Percentiles rank a stretch among this genome's conserved stretches.
phyloP scores from a whole-genome alignment of 2,797 vertebrate genomes.

The Eulemur mongoz region DNA sequence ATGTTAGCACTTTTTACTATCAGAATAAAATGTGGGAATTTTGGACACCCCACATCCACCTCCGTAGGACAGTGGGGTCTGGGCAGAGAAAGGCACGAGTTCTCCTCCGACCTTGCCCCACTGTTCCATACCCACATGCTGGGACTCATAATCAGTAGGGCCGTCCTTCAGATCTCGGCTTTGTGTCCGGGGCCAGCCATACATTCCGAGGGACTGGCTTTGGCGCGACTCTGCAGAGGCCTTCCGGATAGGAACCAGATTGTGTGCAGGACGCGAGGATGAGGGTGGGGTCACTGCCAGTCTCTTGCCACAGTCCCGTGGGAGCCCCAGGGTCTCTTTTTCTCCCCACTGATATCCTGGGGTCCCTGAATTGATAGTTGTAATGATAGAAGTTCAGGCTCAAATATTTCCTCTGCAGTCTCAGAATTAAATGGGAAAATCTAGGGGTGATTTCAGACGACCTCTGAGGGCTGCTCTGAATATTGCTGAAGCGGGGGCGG shows the following conservation, averaged over 20 bases:
- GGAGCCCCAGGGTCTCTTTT: background rate
- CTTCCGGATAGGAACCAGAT: background rate
- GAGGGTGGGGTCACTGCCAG: background rate
- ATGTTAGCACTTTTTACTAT: background rate
- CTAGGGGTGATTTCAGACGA: background rate
- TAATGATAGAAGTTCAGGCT: background rate
- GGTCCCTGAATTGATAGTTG: background rate
- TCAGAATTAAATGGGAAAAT: background rate
- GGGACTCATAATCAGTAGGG: background rate
- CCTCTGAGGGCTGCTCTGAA: background rate
- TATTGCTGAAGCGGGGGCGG: background rate
- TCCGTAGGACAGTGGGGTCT: background rate
- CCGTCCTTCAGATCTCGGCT: background rate
- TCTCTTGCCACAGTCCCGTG: background rate
- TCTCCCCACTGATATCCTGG: background rate
- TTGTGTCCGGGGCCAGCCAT: background rate
- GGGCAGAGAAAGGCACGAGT: background rate
- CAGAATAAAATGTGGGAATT: background rate
- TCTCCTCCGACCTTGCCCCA: background rate
- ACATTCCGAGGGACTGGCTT: background rate
- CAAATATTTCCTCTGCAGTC: background rate
- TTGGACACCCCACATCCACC: background rate
- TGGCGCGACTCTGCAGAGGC: background rate
- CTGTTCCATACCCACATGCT: background rate
- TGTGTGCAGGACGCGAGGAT: background rate